Evolutionary conservation across 2,888 invertebrate genomes (phyloP), one percentile per base, ranked within the genome.

Genomic region (Phania funesta): DNA sequence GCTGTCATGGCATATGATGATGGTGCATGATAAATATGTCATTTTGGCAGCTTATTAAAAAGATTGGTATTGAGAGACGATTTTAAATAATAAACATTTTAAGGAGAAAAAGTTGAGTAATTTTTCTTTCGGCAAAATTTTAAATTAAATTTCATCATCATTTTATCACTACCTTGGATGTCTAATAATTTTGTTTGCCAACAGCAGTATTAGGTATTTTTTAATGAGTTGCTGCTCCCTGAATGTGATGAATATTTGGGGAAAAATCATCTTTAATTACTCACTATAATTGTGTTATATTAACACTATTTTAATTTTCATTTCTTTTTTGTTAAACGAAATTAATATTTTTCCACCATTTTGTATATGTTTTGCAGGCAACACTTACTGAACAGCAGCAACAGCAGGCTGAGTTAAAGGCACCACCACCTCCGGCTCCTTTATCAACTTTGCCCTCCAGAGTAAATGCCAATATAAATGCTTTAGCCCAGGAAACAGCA

Each of bases 311-410:
- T 73, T 78, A 81, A 68, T 64, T 60, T 60, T 52, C 38, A 7
- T 1, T 16, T 44, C 48, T 67, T 50, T 20, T 26, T 29, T n/a
- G 52, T 16, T 8, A 29, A 73, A 60, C 44, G 56, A 44, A 38
- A 44, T 60, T 77, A 26, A 62, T 35, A 35, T 2, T 58, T 29
- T 41, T 38, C 1, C 11, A 41, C 1, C 20, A 5, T 29, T 75
- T 77, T 60, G 16, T 56, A 70, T 56, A 48, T 71, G 9, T 32
- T 16, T 79, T 75, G 46, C 84, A 89, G 88, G 85, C 87, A 84
- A 86, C 86, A 84, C 88, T 89, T 78, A 84, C 84, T 84, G 88
- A 88, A 86, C 87, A 86, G 85, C 89, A 88, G 84, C 81, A 80
- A 60, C 70, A 79, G 29, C 85, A 83, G 80, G 84, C 80, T 82